Conservation (phyloP, 1,140 invertebrate species). For the Heliconius eleuchia region DNA sequence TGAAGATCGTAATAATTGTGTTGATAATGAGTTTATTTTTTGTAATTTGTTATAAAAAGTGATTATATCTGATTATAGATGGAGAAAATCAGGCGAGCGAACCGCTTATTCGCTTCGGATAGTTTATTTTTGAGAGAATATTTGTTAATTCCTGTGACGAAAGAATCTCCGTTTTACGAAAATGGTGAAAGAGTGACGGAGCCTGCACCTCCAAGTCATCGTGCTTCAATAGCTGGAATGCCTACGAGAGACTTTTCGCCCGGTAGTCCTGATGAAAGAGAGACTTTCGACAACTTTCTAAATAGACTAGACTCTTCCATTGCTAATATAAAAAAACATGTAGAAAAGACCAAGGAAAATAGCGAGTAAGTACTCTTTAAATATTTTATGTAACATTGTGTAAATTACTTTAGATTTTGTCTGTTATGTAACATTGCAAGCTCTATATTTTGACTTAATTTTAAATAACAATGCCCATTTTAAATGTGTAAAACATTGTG, state of each 20-base stretch:
- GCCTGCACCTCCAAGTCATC: conserved; percentile 59
- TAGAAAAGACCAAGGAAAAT: conserved; percentile 89
- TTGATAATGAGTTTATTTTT: conserved; percentile 57
- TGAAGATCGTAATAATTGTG: conserved; percentile 58
- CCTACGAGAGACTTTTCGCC: conserved; percentile 78
- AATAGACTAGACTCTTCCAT: conserved; percentile 93
- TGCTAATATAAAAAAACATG: conserved; percentile 91
- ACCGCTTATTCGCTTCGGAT: conserved; percentile 93
- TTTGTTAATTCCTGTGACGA: conserved; percentile 89
- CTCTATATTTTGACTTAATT: background rate
- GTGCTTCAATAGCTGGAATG: conserved; percentile 81
- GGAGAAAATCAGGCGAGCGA: conserved; percentile 93
- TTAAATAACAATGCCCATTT: background rate
- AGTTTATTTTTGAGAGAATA: conserved; percentile 92
- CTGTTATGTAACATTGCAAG: background rate
- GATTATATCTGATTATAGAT: conserved; percentile 84
- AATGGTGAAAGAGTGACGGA: conserved; percentile 75
- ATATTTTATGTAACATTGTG: conserved; percentile 20
- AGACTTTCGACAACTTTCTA: conserved; percentile 90
- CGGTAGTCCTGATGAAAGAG: conserved; percentile 85
- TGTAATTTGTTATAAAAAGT: conserved; percentile 41
- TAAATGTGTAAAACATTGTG: background rate
- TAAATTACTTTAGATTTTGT: background rate
- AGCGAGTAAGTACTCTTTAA: conserved; percentile 87
- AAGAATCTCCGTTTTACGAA: conserved; percentile 83